These are phyloP conservation scores for Carpatolechia fugitivella DNA, from an alignment of 2,888 invertebrate species.

Conservation along the genomic window DNA sequence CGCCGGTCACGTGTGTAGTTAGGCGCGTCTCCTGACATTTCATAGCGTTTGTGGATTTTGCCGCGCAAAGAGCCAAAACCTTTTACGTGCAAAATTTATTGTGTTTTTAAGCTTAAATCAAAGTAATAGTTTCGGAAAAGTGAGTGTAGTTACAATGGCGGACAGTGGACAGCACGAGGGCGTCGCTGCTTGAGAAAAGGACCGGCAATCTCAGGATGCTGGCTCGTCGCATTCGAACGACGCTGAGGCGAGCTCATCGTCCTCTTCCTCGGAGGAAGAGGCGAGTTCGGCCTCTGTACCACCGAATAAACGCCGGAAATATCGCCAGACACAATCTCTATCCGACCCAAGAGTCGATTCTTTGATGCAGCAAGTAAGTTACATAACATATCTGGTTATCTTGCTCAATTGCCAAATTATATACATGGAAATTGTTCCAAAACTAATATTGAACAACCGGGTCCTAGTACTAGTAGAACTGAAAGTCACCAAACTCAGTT, in stretches of 20 bases:
- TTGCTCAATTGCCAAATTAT: not conserved
- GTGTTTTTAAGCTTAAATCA: no score
- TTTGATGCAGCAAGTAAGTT: not conserved
- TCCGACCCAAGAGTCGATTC: not conserved
- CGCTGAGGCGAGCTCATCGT: not conserved
- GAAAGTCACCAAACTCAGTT: not conserved
- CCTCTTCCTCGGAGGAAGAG: conserved; percentile 5
- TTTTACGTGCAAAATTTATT: no score
- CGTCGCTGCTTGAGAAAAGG: not conserved
- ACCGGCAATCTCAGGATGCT: not conserved
- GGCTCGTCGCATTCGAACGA: not conserved
- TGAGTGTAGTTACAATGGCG: no score
- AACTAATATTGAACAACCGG: not conserved
- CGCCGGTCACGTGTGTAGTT: not conserved
- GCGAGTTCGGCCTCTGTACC: not conserved
- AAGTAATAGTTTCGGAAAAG: no score
- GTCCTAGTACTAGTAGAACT: not conserved
- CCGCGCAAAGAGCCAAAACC: not conserved
- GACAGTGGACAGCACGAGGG: not conserved
- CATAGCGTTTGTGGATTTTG: not conserved
- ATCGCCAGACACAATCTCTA: not conserved
- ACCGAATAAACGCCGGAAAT: not conserved
- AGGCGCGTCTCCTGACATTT: not conserved
- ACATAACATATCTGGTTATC: not conserved
- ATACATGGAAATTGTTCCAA: not conserved